Evolutionary conservation across 2,888 invertebrate species (phyloP).

Genomic region (Melinaea marsaeus): DNA sequence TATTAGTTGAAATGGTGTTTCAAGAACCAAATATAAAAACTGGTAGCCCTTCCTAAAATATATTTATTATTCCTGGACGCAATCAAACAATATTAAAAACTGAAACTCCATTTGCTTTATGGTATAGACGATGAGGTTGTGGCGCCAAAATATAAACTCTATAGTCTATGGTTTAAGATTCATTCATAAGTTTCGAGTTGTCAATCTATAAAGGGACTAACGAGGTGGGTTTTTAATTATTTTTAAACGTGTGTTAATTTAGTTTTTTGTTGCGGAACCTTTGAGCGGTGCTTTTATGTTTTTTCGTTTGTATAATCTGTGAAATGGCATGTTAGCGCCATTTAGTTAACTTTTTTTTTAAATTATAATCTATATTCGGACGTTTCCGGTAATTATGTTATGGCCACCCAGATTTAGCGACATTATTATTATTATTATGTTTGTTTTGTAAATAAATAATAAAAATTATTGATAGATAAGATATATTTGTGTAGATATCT

Average conservation of each 20-base stretch:
- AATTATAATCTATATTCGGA: constrained; percentile 61
- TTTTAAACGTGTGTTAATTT: constrained; percentile 71
- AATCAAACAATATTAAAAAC: constrained; percentile 70
- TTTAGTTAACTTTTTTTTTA: constrained; percentile 53
- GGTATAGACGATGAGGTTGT: constrained; percentile 14
- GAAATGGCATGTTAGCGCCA: constrained; percentile 74
- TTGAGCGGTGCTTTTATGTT: constrained; percentile 58
- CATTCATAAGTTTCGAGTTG: constrained; percentile 8
- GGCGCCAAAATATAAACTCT: constrained; percentile 14
- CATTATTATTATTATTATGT: not conserved
- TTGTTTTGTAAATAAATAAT: not conserved
- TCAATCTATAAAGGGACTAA: constrained; percentile 46
- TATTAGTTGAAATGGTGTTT: not conserved
- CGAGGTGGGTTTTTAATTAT: constrained; percentile 73
- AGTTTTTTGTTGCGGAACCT: constrained; percentile 64
- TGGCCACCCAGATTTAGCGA: constrained; percentile 25
- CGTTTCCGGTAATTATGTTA: constrained; percentile 55
- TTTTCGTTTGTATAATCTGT: constrained; percentile 71
- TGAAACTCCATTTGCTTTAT: constrained; percentile 53
- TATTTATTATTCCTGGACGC: constrained; percentile 34
- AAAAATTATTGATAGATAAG: too few species aligned
- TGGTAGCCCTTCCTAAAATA: constrained; percentile 17
- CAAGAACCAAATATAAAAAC: constrained; percentile 9
- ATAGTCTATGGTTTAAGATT: constrained; percentile 15
- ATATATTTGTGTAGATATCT: not conserved